Evolutionary conservation across 2,888 invertebrate genomes (phyloP).

Genomic region (Chorisops tibialis): DNA sequence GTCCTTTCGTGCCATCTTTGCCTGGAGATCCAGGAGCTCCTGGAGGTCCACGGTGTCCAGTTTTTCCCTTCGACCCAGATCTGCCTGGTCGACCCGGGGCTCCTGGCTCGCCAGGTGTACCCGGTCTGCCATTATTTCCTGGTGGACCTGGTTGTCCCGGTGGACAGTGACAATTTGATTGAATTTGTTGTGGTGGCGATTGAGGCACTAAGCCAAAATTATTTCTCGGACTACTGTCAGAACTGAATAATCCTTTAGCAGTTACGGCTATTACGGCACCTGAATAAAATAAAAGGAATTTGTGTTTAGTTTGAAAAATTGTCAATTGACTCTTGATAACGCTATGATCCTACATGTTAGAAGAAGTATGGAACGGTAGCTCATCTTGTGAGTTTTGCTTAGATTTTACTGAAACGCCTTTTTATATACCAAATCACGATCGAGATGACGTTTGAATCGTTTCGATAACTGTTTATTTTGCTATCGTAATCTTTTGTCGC

Average conservation of each 20-base stretch:
- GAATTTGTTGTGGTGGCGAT: neutral
- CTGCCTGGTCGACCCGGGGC: constrained; percentile 8
- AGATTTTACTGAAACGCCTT: neutral
- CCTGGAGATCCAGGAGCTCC: constrained; percentile 18
- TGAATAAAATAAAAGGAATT: no score
- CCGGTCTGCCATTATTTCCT: neutral
- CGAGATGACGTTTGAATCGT: no score
- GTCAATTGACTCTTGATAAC: neutral
- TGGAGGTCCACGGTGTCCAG: constrained; percentile 11
- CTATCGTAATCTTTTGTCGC: neutral
- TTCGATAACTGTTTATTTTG: constrained; percentile 18
- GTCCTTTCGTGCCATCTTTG: constrained; percentile 20
- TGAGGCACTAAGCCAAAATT: neutral
- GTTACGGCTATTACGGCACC: constrained; percentile 6
- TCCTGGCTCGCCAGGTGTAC: neutral
- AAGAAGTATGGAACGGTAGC: constrained; percentile 19
- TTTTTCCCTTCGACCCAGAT: neutral
- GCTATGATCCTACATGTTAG: constrained; percentile 12
- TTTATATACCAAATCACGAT: constrained; percentile 16
- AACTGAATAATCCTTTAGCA: constrained; percentile 14
- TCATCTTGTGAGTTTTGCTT: constrained; percentile 13
- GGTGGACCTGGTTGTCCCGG: constrained; percentile 16
- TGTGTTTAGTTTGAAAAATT: neutral
- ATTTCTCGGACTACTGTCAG: neutral
- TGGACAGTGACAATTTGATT: neutral